phyloP scores from a whole-genome alignment of 2,797 vertebrate genomes.

The Neopelma chrysocephalum region DNA sequence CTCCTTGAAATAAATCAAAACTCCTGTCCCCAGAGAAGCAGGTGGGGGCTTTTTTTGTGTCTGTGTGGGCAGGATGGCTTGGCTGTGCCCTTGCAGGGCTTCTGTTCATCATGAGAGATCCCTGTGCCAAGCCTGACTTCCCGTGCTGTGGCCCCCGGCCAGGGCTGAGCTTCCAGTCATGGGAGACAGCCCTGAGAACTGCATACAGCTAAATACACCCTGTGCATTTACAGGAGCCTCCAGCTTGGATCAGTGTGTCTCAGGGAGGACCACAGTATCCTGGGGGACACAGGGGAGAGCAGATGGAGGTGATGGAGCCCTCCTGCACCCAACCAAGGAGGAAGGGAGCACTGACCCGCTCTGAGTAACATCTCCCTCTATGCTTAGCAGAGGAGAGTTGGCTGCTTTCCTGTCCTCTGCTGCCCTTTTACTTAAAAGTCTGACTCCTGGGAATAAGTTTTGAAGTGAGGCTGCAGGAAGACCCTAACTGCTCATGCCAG shows the following conservation, averaged over 20 bases:
- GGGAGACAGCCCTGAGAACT: neutral
- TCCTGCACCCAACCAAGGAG: neutral
- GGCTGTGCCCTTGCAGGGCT: neutral
- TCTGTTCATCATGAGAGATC: neutral
- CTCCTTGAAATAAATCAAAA: neutral
- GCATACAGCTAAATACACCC: neutral
- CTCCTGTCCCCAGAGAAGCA: neutral
- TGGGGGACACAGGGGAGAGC: neutral
- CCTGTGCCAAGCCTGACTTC: neutral
- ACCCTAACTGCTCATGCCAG: fast-evolving
- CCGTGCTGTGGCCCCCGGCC: neutral
- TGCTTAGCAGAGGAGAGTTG: neutral
- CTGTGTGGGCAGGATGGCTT: fast-evolving
- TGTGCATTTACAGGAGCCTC: neutral
- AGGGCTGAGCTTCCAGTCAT: neutral
- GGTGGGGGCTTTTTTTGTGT: neutral
- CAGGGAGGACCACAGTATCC: neutral
- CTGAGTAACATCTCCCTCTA: neutral
- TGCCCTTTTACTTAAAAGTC: neutral
- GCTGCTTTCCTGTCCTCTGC: neutral
- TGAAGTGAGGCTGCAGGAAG: neutral
- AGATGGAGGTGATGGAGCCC: neutral
- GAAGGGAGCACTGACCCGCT: neutral
- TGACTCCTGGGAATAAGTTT: neutral
- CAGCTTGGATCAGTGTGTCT: neutral